Base-by-base conservation (phyloP, 2,797 vertebrate species). In the Pipistrellus pygmaeus region DNA sequence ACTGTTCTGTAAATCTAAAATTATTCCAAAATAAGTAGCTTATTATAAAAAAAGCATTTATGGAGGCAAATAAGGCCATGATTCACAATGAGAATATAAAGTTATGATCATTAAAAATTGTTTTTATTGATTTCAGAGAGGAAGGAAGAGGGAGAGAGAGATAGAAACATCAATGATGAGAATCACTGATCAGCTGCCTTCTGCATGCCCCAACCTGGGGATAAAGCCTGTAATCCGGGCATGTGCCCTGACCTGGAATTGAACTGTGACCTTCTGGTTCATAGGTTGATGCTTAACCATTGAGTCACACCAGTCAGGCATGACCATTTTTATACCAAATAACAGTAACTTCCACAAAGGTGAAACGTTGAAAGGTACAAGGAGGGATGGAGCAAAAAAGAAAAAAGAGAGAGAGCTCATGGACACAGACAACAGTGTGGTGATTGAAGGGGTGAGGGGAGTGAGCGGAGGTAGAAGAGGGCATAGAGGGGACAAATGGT, bases 21-120 rank as follows among this genome's bases (percentile, higher is more conserved):
- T 89, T 88, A 80, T 75, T 93, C n/a, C n/a, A 62, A 87, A 96
- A 82, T 48, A 84, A 75, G 93, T 85, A 55, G 18, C 35, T 89
- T 92, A 77, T 32, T 85, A 88, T 23, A 75, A 73, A 90, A 92
- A 93, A 51, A 27, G 27, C 46, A 90, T 66, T 92, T 32, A 92
- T 80, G 27, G 13, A 73, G 72, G 68, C 30, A 91, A 91, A 83
- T 41, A 51, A 51, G 38, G 53, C 18, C 55, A 78, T 11, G 91
- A 95, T 60, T 91, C 32, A 64, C 30, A 66, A 85, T 57, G 35
- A 76, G 90, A 69, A 64, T 81, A 90, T 48, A 94, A 89, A 64
- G 48, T 75, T 88, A 84, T 18, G 41, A 35, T 60, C 75, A 89
- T 76, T 90, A 60, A 60, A 57, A 60, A 27, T 60, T 27, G 25